Conservation (phyloP, 2,888 invertebrate genomes). For the Byasa hedistus region DNA sequence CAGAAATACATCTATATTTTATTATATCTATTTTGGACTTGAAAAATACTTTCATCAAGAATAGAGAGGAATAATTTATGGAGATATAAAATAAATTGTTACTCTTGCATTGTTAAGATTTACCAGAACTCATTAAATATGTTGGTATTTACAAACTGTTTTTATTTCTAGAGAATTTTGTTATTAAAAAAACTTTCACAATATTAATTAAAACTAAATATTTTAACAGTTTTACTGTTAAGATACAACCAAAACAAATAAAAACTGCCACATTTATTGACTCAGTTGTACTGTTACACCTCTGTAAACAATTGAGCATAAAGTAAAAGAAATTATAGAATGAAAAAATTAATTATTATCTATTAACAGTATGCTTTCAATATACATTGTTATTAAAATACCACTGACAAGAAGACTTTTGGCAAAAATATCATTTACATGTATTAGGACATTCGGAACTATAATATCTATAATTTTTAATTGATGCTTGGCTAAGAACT, state of each 20-base stretch:
- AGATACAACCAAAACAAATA: not conserved
- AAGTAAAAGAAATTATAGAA: not conserved
- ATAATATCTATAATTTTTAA: constrained; percentile 55
- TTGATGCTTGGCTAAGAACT: constrained; percentile 57
- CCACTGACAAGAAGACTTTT: too few relatives aligned
- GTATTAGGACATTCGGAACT: constrained; percentile 55
- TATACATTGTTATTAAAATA: too few relatives aligned
- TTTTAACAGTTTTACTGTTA: not conserved
- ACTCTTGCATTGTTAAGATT: too few relatives aligned
- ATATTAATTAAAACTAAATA: not conserved
- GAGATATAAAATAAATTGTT: not conserved
- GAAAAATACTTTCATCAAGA: constrained; percentile 14
- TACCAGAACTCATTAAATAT: not conserved
- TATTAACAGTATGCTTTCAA: too few relatives aligned
- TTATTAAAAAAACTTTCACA: not conserved
- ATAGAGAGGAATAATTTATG: constrained; percentile 1
- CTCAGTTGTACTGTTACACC: not conserved
- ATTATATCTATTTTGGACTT: constrained; percentile 23
- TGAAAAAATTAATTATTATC: too few relatives aligned
- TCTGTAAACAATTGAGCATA: not conserved
- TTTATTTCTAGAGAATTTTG: not conserved
- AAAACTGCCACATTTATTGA: not conserved
- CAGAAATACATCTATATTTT: constrained; percentile 7
- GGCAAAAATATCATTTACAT: constrained; percentile 36
- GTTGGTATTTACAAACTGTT: not conserved